Percentiles rank a stretch among this genome's conserved stretches.
Conservation (phyloP, 2,888 invertebrate species). For the Carabus problematicus region DNA sequence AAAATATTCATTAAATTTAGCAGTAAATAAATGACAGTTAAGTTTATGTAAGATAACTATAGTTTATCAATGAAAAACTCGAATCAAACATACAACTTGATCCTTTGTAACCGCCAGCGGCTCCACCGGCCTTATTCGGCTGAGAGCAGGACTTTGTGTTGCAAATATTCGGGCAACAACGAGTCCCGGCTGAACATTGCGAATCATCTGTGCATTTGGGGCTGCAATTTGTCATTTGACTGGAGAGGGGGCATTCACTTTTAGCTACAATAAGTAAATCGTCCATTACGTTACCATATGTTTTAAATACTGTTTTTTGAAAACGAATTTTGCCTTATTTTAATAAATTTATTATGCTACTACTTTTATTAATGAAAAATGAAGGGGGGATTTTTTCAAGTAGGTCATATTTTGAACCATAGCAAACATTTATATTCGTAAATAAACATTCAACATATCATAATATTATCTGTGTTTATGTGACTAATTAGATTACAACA, state of each 20-base stretch:
- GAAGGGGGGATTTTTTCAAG: no score
- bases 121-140: slow-evolving; percentile 54
- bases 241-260: slow-evolving; percentile 67
- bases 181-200: slow-evolving; percentile 71
- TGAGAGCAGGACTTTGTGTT: slow-evolving; percentile 72
- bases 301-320: no score
- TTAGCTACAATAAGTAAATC: not conserved
- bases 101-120: slow-evolving; percentile 57
- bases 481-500: no score
- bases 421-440: no score
- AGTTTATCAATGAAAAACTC: not conserved
- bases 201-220: slow-evolving; percentile 73
- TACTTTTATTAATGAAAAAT: no score
- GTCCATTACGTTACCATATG: no score
- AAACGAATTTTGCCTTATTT: no score
- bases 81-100: slow-evolving; percentile 50
- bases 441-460: no score
- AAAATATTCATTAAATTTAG: slow-evolving; percentile 19
- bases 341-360: no score
- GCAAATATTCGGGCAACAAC: slow-evolving; percentile 76
- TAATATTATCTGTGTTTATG: no score
- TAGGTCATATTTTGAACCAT: no score
- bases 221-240: slow-evolving; percentile 70
- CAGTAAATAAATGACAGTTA: not conserved
- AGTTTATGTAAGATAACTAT: not conserved